Base-by-base conservation (phyloP, 64 coral and sea anemone genomes). In the Actinia equina region DNA sequence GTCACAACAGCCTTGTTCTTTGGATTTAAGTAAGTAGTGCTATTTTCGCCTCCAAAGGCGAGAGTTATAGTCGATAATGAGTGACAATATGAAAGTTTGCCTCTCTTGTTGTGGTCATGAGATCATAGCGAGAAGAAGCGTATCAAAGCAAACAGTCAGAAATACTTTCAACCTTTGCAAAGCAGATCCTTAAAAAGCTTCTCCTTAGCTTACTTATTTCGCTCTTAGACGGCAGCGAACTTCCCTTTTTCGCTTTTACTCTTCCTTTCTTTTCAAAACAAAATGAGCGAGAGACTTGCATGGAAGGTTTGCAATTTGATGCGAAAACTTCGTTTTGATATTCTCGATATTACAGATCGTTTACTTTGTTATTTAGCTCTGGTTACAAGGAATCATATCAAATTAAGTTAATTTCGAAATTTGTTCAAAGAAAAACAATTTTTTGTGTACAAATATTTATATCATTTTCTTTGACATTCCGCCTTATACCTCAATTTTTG, bases 11-110 rank as follows among this genome's bases (percentile, higher is more conserved):
- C 59, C 49, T 49, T 98, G 52, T 98, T 98, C 90, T 98, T 98
- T 86, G 96, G 84, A 7, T 98, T 98, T 79, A 93, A 98, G 96
- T 98, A 90, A 98, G 96, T 98, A 89, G 16, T 27, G 51, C 22
- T 43, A 18, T 44, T 37, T 37, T 74, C 69, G 25, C 23, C 13
- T 7, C 11, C 26, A 30, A 74, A n/a, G 13, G 27, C 23, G n/a
- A 74, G 26, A 13, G 7, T 30, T 74, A 2, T 74, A 41, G 12
- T 1, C 62, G n/a, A n/a, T n/a, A n/a, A n/a, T n/a, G n/a, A n/a
- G n/a, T n/a, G n/a, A n/a, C n/a, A n/a, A n/a, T n/a, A n/a, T n/a
- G 13, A 30, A 25, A 26, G n/a, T 74, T 67, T 74, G 44, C 78
- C 43, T 81, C 78, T 0, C 69, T 74, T 74, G 18, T 74, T 74